Percentiles rank a stretch among this genome's conserved stretches.
Evolutionary conservation across 2,888 invertebrate species (phyloP).

Genomic region (Callosobruchus maculatus): DNA sequence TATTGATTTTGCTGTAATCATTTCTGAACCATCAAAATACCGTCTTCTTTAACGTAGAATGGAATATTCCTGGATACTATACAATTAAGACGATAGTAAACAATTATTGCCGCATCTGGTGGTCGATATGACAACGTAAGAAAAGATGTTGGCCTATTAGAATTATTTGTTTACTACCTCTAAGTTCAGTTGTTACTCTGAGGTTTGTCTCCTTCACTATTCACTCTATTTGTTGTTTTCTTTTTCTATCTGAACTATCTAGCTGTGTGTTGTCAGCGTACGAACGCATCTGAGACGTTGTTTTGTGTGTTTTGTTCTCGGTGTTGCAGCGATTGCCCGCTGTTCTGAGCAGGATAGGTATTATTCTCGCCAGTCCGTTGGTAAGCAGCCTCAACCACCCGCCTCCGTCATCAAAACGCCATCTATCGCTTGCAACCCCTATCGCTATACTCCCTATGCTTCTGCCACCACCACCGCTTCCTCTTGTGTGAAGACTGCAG

Average conservation of each 20-base stretch:
- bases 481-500: neutral
- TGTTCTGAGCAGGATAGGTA: slow-evolving; percentile 94
- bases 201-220: neutral
- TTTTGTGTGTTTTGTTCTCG: slow-evolving; percentile 56
- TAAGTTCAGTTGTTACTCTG: no score
- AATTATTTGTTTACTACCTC: no score
- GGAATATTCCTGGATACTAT: no score
- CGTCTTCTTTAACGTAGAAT: no score
- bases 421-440: neutral
- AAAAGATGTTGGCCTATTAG: no score
- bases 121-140: no score
- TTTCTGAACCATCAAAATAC: no score
- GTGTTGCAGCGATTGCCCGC: slow-evolving; percentile 90
- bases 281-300: slow-evolving; percentile 20
- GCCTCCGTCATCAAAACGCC: slow-evolving; percentile 26
- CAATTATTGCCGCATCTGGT: no score
- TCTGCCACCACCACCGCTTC: neutral
- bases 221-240: neutral
- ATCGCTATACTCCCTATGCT: neutral
- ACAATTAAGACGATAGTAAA: no score
- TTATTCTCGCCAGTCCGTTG: slow-evolving; percentile 93
- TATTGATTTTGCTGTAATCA: no score
- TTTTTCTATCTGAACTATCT: neutral
- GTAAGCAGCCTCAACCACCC: slow-evolving; percentile 60
- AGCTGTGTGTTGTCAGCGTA: neutral